phyloP scores from a whole-genome alignment of 2,113 vertebrate genomes.

The Casuarius casuarius region DNA sequence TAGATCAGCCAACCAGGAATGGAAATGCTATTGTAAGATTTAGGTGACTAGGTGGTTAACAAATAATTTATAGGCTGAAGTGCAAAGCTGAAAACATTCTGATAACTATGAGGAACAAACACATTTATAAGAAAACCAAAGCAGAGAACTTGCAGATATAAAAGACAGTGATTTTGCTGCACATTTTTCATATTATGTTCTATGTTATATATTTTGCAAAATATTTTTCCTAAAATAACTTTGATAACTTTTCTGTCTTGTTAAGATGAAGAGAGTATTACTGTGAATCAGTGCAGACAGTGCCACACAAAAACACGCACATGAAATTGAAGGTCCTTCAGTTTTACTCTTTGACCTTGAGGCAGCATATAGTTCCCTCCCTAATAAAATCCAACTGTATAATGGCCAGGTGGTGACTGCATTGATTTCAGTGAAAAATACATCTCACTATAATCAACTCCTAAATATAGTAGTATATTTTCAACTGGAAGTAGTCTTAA shows the following conservation, averaged over 20 bases:
- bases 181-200: neutral
- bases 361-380: fast-evolving
- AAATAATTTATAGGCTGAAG: neutral
- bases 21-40: neutral
- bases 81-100: neutral
- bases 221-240: neutral
- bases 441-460: neutral
- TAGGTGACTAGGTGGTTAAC: neutral
- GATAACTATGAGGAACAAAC: neutral
- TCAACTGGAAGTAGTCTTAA: neutral
- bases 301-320: fast-evolving
- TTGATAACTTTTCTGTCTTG: neutral
- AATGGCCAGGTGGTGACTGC: neutral
- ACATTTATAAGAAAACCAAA: neutral
- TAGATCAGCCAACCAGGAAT: neutral
- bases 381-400: fast-evolving
- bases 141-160: neutral
- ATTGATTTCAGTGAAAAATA: neutral
- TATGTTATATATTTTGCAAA: neutral
- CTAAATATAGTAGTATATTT: neutral
- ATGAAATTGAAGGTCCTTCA: neutral
- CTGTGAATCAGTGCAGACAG: neutral
- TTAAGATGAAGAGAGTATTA: neutral
- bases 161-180: neutral
- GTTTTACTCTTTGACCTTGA: neutral